Conservation (phyloP, 2,888 invertebrate species). For the Drosophila eohydei region DNA sequence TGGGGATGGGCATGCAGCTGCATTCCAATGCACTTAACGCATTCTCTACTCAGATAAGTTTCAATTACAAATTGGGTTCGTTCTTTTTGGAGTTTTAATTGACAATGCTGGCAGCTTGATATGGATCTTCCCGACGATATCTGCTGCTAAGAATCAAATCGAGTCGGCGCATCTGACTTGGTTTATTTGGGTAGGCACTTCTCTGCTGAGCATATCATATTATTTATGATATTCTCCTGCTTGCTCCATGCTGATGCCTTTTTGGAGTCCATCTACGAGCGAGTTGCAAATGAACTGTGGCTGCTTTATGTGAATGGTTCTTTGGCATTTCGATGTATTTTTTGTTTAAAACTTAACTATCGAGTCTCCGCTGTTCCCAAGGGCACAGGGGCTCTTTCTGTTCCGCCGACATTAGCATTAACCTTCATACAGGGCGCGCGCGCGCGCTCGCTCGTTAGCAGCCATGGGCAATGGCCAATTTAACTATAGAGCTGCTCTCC, state of each 20-base stretch:
- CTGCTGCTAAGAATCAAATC: constrained; percentile 10
- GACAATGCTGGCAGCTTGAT: constrained; percentile 57
- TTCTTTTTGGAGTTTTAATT: constrained; percentile 67
- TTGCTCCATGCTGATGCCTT: not conserved
- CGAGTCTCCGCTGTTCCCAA: constrained; percentile 30
- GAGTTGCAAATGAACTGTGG: constrained; percentile 19
- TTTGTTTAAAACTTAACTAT: constrained; percentile 13
- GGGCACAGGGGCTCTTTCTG: constrained; percentile 23
- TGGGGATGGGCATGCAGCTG: constrained; percentile 51
- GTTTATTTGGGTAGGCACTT: not conserved
- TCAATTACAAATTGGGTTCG: constrained; percentile 74
- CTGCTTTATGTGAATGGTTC: constrained; percentile 19
- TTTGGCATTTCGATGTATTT: constrained; percentile 15
- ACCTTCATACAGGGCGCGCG: constrained; percentile 49
- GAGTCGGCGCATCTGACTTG: not conserved
- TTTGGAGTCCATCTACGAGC: constrained; percentile 2
- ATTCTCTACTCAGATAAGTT: constrained; percentile 69
- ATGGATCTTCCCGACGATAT: constrained; percentile 51
- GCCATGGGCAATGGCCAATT: constrained; percentile 62
- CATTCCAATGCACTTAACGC: constrained; percentile 76
- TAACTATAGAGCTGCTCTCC: constrained; percentile 48
- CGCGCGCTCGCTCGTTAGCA: constrained; percentile 71
- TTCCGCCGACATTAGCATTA: constrained; percentile 53
- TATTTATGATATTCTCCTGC: constrained; percentile 6
- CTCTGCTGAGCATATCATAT: not conserved